A percentile compares a stretch with the other conserved stretches of the same genome.
Evolutionary conservation across 2,113 vertebrate species (phyloP).

Genomic region (Calypte anna): DNA sequence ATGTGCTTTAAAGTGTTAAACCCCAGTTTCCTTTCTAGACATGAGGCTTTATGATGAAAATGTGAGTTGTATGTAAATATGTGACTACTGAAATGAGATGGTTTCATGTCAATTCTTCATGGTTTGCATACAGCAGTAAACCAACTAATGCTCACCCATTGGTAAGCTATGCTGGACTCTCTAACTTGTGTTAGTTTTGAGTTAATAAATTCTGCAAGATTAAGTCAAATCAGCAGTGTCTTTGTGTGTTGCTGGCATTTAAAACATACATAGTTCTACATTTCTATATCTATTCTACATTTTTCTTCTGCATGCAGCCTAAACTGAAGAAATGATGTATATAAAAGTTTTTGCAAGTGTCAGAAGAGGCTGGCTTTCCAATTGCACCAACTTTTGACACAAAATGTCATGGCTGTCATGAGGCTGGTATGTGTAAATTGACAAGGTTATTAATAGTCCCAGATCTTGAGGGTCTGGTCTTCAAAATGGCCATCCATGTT

Average conservation of each 20-base stretch:
- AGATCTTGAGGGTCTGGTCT: background rate
- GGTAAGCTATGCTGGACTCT: background rate
- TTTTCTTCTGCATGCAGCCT: background rate
- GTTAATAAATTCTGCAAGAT: background rate
- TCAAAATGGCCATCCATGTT: background rate
- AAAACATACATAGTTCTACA: background rate
- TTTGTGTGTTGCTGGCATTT: background rate
- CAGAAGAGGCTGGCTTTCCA: background rate
- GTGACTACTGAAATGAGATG: constrained; percentile 12
- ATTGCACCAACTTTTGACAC: background rate
- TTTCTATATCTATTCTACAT: background rate
- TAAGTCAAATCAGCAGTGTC: background rate
- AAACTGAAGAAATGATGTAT: background rate
- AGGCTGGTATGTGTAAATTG: background rate
- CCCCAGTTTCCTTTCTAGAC: background rate
- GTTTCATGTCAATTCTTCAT: background rate
- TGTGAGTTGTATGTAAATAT: background rate
- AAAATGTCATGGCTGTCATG: background rate
- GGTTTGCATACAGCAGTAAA: background rate
- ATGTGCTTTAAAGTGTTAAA: constrained; percentile 46
- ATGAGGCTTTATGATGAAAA: background rate
- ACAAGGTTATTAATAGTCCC: background rate
- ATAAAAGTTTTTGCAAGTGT: background rate
- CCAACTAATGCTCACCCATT: background rate
- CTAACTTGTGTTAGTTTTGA: background rate